phyloP scores from a whole-genome alignment of 2,113 vertebrate species.

The Synchiropus splendidus region DNA sequence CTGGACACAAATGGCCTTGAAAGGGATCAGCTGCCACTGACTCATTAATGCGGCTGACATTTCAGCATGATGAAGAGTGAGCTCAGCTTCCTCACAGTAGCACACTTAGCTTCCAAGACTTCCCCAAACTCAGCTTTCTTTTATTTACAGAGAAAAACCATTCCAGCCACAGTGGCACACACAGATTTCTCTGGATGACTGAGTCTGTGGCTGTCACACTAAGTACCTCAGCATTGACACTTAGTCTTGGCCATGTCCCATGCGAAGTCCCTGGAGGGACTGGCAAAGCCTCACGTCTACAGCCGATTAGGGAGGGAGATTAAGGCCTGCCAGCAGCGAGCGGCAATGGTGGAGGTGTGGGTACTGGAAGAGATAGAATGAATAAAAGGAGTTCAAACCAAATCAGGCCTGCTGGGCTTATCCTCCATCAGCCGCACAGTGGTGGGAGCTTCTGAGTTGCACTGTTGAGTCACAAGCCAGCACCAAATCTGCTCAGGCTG shows the following conservation, averaged over 20 bases:
- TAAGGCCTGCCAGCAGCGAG: constrained; percentile 51
- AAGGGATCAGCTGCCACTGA: constrained; percentile 22
- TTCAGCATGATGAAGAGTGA: constrained; percentile 7
- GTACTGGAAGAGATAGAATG: constrained; percentile 44
- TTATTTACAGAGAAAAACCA: constrained; percentile 2
- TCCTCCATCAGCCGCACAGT: constrained; percentile 40
- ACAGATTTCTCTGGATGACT: constrained; percentile 8
- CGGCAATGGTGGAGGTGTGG: constrained; percentile 56
- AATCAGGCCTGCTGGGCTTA: constrained; percentile 44
- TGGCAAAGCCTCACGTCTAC: constrained; percentile 58
- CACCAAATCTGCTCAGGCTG: constrained; percentile 1
- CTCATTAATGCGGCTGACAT: constrained; percentile 17
- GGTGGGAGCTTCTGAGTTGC: constrained; percentile 39
- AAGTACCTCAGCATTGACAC: constrained; percentile 19
- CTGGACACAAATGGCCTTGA: constrained; percentile 12
- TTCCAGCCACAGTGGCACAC: background rate
- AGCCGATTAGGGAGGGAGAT: constrained; percentile 54
- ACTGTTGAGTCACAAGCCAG: constrained; percentile 25
- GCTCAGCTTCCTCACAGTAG: constrained; percentile 4
- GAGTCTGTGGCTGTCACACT: constrained; percentile 7
- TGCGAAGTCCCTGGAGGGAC: constrained; percentile 32
- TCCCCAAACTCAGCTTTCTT: background rate
- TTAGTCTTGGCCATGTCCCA: constrained; percentile 38
- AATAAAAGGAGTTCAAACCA: constrained; percentile 52
- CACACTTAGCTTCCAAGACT: background rate